Conservation (phyloP, 2,113 vertebrate species). For the Pedionomus torquatus region DNA sequence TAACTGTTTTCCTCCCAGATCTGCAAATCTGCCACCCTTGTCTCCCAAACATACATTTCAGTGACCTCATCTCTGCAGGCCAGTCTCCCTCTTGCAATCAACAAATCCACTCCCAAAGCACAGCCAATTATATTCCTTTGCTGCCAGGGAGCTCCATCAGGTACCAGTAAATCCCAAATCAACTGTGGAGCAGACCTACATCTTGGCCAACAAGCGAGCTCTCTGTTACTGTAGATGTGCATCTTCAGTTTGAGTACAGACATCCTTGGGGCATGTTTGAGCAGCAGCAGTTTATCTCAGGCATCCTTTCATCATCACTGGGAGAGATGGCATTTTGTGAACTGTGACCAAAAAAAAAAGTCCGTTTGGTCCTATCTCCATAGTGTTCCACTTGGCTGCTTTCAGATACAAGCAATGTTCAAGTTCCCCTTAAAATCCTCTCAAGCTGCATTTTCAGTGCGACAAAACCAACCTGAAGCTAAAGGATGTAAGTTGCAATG, state of each 20-base stretch:
- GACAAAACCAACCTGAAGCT: neutral
- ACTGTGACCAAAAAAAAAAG: neutral
- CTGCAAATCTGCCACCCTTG: neutral
- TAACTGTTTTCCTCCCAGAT: neutral
- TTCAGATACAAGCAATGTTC: neutral
- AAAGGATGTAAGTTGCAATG: neutral
- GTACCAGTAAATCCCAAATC: neutral
- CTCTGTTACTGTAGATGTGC: neutral
- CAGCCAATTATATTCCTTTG: neutral
- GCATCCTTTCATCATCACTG: neutral
- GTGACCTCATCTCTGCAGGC: constrained; percentile 15
- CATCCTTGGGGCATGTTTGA: neutral
- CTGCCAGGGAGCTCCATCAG: neutral
- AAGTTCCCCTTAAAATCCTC: neutral
- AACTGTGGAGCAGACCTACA: neutral
- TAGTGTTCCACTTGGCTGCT: neutral
- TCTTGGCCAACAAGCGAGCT: neutral
- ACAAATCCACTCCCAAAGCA: neutral
- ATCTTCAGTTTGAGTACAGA: neutral
- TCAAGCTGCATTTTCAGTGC: neutral
- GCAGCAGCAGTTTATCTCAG: neutral
- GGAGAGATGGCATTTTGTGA: neutral
- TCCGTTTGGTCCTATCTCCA: neutral
- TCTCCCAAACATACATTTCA: neutral
- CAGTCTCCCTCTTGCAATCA: neutral